Evolutionary conservation across 2,113 vertebrate genomes (phyloP), one percentile per base, ranked within the genome.

Genomic region (Neolamprologus ventralis): DNA sequence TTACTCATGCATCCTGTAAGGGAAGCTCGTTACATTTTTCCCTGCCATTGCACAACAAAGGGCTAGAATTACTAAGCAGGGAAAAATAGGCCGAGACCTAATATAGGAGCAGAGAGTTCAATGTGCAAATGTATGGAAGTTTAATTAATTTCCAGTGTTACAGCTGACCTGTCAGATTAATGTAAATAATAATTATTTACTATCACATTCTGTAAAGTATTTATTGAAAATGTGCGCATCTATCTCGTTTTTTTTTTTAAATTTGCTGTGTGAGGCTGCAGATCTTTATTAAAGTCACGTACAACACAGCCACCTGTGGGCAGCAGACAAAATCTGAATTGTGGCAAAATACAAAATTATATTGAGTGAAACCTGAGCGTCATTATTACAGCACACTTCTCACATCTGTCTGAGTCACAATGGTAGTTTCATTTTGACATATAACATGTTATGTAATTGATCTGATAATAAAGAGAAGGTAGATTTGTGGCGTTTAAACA

Each of bases 241-340:
- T 3, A 33, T 60, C 14, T 60, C 0, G 0, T 37, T 1, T 14
- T 1, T 1, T 45, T 16, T 47, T 47, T 16, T 2, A 3, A 8
- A 13, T 14, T 21, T 23, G 12, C 37, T 8, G n/a, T 9, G 65
- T 45, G 37, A 45, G 21, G 37, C 21, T 26, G 21, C 37, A 73
- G 65, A 14, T 26, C 5, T 73, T 73, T 73, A 45, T 71, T 45
- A 42, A 71, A 42, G 35, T 42, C n/a, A 71, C 12, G 5, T 42
- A 71, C 65, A 42, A 35, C 65, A 60, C 28, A 60, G 16, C 57
- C 35, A 40, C 35, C 7, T 26, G 65, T 45, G 37, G n/a, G 37
- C 65, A 17, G 0, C 8, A 7, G 37, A 73, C 68, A 73, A 45
- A 73, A 73, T 45, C 13, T 45, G 37, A 45, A 45, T 73, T 45